Percentiles rank a stretch among this genome's conserved stretches.
These are phyloP conservation scores for Phrynocephalus vlangalii DNA, from an alignment of 2,797 vertebrate genomes.

Conservation along the genomic window DNA sequence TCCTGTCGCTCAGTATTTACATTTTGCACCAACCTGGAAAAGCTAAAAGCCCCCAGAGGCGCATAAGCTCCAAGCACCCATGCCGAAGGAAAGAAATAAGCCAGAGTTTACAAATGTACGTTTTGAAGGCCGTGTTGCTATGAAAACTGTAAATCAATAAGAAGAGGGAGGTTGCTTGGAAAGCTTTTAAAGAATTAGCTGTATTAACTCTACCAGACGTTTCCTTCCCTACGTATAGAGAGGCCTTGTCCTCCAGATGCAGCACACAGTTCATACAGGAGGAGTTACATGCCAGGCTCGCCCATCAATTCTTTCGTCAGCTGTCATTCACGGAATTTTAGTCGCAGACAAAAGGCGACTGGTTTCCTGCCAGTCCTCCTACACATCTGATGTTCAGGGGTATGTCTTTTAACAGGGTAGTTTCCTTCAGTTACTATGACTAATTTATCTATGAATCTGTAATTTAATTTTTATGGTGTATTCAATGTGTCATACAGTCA, in stretches of 20 bases:
- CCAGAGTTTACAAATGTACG: too few species aligned
- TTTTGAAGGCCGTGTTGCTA: too few species aligned
- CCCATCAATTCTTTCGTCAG: neutral
- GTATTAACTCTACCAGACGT: neutral
- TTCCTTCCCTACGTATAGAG: neutral
- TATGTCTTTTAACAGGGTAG: too few species aligned
- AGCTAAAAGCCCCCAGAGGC: neutral
- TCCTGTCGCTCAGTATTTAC: constrained; percentile 25
- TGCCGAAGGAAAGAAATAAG: neutral
- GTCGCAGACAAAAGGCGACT: neutral
- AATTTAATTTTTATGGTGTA: too few species aligned
- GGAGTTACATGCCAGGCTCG: neutral
- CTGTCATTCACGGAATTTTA: neutral
- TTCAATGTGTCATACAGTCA: too few species aligned
- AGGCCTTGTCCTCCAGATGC: neutral
- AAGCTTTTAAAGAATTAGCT: neutral
- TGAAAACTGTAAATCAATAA: neutral
- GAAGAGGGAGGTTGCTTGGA: neutral
- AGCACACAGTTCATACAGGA: neutral
- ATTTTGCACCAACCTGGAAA: constrained; percentile 27
- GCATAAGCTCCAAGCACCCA: neutral
- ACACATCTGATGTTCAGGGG: neutral
- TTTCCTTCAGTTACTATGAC: too few species aligned
- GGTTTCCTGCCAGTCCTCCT: neutral
- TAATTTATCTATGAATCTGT: too few species aligned